Evolutionary conservation across 1,140 invertebrate species (phyloP), one percentile per base, ranked within the genome.

Genomic region (Macrobrachium rosenbergii): DNA sequence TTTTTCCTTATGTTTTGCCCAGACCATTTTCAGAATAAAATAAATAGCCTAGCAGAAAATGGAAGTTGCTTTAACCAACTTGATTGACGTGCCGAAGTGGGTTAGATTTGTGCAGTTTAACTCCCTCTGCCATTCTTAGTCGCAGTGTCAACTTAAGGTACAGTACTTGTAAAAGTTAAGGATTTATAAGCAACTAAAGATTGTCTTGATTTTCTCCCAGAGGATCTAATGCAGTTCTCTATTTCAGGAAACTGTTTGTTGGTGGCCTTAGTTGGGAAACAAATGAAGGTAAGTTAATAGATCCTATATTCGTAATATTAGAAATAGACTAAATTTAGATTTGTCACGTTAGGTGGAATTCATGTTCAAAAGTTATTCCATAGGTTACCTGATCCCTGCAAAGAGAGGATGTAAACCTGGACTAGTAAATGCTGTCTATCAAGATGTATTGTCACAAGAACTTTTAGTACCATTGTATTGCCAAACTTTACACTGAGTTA

Each of bases 261-360:
- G 98, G 98, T 91, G 98, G 97, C 88, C 93, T 99, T 88, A 98
- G 97, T 94, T 99, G 98, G 97, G 97, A 98, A 94, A 99, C 98
- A 37, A 96, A 97, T 92, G 97, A 99, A 93, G 98, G 98, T 99
- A 94, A 97, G 96, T 52, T 52, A 8, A 12, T 52, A 52, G 12
- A 52, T 52, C 2, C 52, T 52, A 52, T 5, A 52, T 52, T 37
- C 3, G 1, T 37, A 37, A 37, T 37, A 37, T 37, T 96, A 92
- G 11, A 45, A 19, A n/a, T n/a, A 16, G 28, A 58, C 45, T 19
- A 76, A 14, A 37, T 45, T 10, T 43, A 45, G 28, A n/a, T 79
- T n/a, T 43, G 2, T 45, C 14, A 16, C 12, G 16, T 2, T 52
- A 58, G 0, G 43, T 17, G 2, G 28, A 37, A 45, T 45, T 78